phyloP scores from a whole-genome alignment of 1,140 invertebrate species.

The Platyura marginata region DNA sequence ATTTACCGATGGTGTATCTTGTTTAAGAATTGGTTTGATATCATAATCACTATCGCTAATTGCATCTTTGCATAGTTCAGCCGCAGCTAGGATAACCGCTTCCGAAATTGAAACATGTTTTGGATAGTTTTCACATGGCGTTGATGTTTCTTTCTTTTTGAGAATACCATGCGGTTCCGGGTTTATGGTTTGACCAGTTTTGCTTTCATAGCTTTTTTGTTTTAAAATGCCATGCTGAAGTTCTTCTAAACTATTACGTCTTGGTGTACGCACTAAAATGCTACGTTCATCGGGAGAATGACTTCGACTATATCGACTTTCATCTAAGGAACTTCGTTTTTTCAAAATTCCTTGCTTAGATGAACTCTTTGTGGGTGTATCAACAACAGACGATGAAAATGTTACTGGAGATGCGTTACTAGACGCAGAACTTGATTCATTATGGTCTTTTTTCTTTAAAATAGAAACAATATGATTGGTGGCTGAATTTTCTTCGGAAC shows the following conservation, averaged over 20 bases:
- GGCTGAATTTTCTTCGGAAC: constrained; percentile 21
- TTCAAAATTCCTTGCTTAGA: constrained; percentile 60
- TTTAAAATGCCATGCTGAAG: constrained; percentile 47
- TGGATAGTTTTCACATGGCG: constrained; percentile 25
- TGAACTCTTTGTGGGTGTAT: constrained; percentile 31
- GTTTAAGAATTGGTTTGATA: constrained; percentile 59
- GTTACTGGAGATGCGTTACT: constrained; percentile 44
- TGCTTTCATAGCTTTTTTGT: constrained; percentile 37
- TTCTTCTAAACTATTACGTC: constrained; percentile 26
- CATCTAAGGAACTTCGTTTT: constrained; percentile 58
- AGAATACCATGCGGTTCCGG: constrained; percentile 54
- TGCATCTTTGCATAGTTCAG: constrained; percentile 23
- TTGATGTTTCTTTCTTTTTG: constrained; percentile 46
- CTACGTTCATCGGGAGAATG: constrained; percentile 23
- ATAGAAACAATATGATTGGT: constrained; percentile 45
- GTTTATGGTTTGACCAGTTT: constrained; percentile 32
- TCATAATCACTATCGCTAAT: constrained; percentile 18
- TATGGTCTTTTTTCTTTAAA: constrained; percentile 52
- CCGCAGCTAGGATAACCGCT: constrained; percentile 44
- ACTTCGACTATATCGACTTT: constrained; percentile 33
- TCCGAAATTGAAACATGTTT: constrained; percentile 49
- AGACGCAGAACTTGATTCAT: constrained; percentile 28
- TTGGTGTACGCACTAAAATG: constrained; percentile 23
- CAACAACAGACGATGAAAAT: constrained; percentile 44
- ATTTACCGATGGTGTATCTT: constrained; percentile 20